Base-by-base conservation (phyloP, 2,113 vertebrate genomes). In the Strix aluco region DNA sequence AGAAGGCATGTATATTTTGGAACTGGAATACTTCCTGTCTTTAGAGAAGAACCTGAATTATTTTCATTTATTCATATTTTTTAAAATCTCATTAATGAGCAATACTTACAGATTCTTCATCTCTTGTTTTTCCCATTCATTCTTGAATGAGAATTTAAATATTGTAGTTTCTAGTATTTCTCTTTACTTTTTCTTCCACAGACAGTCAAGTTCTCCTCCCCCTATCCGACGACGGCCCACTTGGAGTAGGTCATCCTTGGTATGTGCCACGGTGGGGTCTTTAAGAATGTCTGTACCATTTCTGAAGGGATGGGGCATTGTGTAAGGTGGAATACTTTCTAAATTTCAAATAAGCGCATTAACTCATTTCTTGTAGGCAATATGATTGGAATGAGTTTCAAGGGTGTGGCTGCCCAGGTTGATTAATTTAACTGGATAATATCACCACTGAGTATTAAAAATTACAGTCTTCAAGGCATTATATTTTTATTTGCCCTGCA, bases 191-290 rank as follows among this genome's bases (percentile, higher is more conserved):
- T 97, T 84, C 83, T 80, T 71, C 63, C 67, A 16, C 75, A 99
- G 99, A 95, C 99, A 99, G 34, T 98, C 99, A 86, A 99, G 98
- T 94, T 99, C 99, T 94, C 99, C 99, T 87, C 99, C 99, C 19
- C 99, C 99, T 20, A 99, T 99, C 84, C 98, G 99, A 93, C 98
- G 99, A 74, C 98, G 98, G 34, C 98, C 99, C 81, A 99, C 99
- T 47, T 99, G 99, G 99, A 99, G 98, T 95, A 98, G 99, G 49
- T 98, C 98, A 32, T 99, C 99, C 70, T 97, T 99, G 99, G 99
- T 99, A 99, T 1, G 96, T 97, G 95, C 52, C 42, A 34, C 12
- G 6, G 25, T 84, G 77, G 40, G 34, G 16, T 72, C 62, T 89
- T 87, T 85, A 44, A 40, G 38, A 81, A 27, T 71, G 49, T 57